Evolutionary conservation across 2,888 invertebrate genomes (phyloP).

Genomic region (Vesta saturnalis): DNA sequence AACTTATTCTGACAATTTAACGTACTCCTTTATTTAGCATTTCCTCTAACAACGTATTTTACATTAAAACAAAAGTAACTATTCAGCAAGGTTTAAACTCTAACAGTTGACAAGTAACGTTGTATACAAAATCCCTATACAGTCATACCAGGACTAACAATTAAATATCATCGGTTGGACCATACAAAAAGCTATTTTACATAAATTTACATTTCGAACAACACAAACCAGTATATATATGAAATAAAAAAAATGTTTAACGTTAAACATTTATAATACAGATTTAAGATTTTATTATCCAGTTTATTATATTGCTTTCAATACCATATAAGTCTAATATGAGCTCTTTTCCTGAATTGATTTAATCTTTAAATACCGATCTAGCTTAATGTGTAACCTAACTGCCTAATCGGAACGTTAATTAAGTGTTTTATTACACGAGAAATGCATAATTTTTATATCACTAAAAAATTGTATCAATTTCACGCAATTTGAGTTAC

Average conservation of each 20-base stretch:
- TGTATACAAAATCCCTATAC: constrained; percentile 45
- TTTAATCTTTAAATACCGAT: constrained; percentile 23
- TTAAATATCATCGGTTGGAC: constrained; percentile 55
- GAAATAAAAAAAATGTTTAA: constrained; percentile 53
- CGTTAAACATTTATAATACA: constrained; percentile 56
- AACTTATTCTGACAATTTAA: no score
- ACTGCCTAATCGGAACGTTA: constrained; percentile 32
- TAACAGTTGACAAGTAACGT: no score
- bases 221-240: constrained; percentile 51
- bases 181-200: constrained; percentile 60
- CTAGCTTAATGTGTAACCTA: constrained; percentile 31
- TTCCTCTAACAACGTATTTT: not conserved
- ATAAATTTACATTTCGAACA: constrained; percentile 61
- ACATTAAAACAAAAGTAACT: constrained; percentile 1
- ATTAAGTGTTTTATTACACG: constrained; percentile 27
- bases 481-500: no score
- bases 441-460: constrained; percentile 20
- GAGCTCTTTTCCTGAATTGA: no score
- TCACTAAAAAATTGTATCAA: constrained; percentile 17
- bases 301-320: constrained; percentile 1
- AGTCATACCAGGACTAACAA: constrained; percentile 56
- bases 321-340: constrained; percentile 1
- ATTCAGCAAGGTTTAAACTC: constrained; percentile 15
- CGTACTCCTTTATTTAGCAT: no score
- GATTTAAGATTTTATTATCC: constrained; percentile 50